Conservation (phyloP, 2,113 vertebrate genomes). For the Podilymbus podiceps region DNA sequence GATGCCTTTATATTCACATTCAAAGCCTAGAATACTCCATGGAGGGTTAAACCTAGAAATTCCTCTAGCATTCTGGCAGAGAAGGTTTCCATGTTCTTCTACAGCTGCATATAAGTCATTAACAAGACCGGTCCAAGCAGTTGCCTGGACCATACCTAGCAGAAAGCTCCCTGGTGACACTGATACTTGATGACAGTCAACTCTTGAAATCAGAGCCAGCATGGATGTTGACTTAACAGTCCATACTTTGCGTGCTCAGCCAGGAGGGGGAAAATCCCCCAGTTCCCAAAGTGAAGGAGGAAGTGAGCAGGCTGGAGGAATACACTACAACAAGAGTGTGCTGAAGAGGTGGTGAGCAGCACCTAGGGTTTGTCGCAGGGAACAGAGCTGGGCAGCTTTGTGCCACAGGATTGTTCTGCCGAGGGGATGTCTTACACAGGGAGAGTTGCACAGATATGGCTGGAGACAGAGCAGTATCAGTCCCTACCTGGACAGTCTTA, state of each 20-base stretch:
- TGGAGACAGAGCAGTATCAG: neutral
- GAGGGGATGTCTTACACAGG: neutral
- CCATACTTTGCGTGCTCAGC: neutral
- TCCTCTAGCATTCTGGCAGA: conserved; percentile 23
- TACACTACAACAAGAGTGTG: neutral
- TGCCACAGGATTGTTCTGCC: neutral
- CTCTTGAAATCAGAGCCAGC: conserved; percentile 42
- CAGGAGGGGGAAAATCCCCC: neutral
- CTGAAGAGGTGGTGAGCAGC: neutral
- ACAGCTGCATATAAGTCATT: conserved; percentile 45
- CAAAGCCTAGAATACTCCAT: neutral
- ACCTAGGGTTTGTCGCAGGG: neutral
- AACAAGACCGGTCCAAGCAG: neutral
- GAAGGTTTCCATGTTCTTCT: conserved; percentile 36
- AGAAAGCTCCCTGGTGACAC: conserved; percentile 27
- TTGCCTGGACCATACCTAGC: conserved; percentile 33
- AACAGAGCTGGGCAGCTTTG: neutral
- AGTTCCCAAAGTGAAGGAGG: neutral
- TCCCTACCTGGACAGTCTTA: neutral
- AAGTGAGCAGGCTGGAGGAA: neutral
- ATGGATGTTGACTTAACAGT: conserved; percentile 17
- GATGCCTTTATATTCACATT: neutral
- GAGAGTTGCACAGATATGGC: neutral
- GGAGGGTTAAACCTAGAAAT: conserved; percentile 43
- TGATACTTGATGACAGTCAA: conserved; percentile 52